A percentile compares a stretch with the other conserved stretches of the same genome.
These are phyloP conservation scores for Otolemur garnettii DNA, from an alignment of 2,113 vertebrate species.

Conservation along the genomic window DNA sequence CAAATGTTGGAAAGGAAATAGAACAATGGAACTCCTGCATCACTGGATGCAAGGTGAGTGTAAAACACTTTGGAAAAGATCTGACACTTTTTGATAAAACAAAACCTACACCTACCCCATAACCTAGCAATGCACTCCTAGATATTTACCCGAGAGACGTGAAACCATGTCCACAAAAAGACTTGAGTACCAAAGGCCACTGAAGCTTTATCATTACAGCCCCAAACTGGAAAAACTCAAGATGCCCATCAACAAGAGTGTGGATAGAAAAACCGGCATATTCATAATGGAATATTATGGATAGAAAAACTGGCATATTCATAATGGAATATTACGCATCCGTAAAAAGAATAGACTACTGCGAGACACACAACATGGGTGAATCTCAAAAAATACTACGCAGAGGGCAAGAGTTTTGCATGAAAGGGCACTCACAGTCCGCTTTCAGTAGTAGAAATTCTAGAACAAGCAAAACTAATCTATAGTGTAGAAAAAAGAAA, in stretches of 20 bases:
- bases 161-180: not conserved
- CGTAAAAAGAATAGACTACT: slow-evolving; percentile 6
- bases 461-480: not conserved
- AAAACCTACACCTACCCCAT: not conserved
- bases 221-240: not conserved
- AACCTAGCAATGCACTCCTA: not conserved
- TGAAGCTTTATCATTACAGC: not conserved
- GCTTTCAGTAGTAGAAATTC: not conserved
- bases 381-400: not conserved
- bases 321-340: not conserved
- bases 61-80: not conserved
- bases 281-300: not conserved
- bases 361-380: not conserved
- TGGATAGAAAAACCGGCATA: not conserved
- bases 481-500: not conserved
- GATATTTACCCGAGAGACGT: not conserved
- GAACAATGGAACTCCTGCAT: not conserved
- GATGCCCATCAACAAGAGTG: not conserved
- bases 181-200: not conserved
- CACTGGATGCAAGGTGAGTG: not conserved
- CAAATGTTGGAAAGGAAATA: not conserved
- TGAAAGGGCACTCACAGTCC: not conserved
- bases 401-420: not conserved
- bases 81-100: not conserved
- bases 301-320: not conserved